Percentiles rank a stretch among this genome's conserved stretches.
These are phyloP conservation scores for Chloroceryle amazona DNA, from an alignment of 2,797 vertebrate genomes.

Conservation along the genomic window DNA sequence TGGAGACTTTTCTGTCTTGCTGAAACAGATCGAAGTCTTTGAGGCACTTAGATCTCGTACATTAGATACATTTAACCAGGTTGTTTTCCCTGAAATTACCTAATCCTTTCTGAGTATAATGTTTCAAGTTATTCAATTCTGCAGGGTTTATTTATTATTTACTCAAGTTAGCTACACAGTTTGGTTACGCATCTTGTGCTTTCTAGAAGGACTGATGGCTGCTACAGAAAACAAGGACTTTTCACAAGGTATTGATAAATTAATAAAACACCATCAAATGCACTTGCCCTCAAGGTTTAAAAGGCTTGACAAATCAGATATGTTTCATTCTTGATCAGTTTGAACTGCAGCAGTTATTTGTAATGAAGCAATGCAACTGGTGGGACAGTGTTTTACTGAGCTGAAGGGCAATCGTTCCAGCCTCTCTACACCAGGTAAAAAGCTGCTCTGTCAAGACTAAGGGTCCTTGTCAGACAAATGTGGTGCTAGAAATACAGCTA, in stretches of 20 bases:
- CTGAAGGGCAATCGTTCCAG: neutral
- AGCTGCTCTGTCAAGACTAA: neutral
- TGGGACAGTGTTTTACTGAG: neutral
- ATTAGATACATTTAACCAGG: neutral
- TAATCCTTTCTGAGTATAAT: neutral
- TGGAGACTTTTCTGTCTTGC: neutral
- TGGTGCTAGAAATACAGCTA: too few relatives aligned
- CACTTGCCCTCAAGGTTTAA: neutral
- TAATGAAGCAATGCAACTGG: neutral
- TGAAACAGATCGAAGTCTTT: neutral
- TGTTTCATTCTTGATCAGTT: neutral
- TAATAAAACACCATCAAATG: neutral
- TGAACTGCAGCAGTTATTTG: neutral
- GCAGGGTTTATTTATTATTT: neutral
- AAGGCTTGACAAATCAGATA: neutral
- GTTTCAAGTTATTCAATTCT: neutral
- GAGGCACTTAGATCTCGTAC: rapidly evolving
- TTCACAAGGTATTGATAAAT: neutral
- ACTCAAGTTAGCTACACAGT: neutral
- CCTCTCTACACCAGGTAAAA: neutral
- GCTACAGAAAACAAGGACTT: neutral
- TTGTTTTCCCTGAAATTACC: neutral
- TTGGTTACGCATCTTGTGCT: neutral
- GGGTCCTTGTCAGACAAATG: too few relatives aligned
- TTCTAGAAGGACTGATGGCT: neutral